phyloP scores from a whole-genome alignment of 2,113 vertebrate species.

The Athene cunicularia region DNA sequence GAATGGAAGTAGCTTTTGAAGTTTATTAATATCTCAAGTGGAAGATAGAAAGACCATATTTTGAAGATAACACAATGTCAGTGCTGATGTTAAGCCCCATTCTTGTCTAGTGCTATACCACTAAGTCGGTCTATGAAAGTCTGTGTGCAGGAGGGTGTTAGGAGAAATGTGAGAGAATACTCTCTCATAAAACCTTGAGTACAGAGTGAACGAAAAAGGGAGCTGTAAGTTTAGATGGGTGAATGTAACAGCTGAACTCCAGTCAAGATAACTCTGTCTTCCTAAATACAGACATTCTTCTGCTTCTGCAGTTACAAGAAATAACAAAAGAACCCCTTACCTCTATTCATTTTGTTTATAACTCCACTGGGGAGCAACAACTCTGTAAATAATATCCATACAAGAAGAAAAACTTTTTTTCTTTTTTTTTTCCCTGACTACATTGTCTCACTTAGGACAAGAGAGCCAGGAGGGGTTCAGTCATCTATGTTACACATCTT shows the following conservation, averaged over 20 bases:
- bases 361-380: conserved; percentile 10
- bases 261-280: background rate
- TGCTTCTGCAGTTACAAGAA: conserved; percentile 2
- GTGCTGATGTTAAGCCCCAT: conserved; percentile 28
- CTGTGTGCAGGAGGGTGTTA: conserved; percentile 5
- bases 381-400: background rate
- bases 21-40: conserved; percentile 54
- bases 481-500: accelerated
- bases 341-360: conserved; percentile 2
- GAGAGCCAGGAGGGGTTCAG: background rate
- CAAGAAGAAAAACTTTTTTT: background rate
- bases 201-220: background rate
- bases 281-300: background rate
- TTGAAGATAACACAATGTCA: conserved; percentile 55
- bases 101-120: conserved; percentile 19
- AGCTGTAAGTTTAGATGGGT: background rate
- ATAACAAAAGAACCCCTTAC: background rate
- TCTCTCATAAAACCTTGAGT: background rate
- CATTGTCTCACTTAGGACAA: background rate
- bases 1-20: conserved; percentile 44
- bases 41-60: conserved; percentile 32
- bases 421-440: background rate
- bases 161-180: conserved; percentile 16
- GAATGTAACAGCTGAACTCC: background rate
- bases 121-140: background rate